Conservation (phyloP, 2,888 invertebrate species). For the Flexamia atlantica region DNA sequence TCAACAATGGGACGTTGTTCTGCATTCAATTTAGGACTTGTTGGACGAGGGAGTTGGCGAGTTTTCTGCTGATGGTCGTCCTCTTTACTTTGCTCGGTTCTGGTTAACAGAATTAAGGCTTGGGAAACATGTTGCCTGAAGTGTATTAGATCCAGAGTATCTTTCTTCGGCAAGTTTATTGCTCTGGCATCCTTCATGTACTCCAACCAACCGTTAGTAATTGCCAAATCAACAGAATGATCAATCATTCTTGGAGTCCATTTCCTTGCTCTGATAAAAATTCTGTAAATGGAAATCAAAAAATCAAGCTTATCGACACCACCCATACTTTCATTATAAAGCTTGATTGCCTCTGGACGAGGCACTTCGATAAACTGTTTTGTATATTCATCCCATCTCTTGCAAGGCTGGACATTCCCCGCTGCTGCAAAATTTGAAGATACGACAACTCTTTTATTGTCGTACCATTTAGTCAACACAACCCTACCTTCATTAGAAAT, state of each 20-base stretch:
- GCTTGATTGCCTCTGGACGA: slow-evolving; percentile 66
- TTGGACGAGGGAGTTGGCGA: background rate
- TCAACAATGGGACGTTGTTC: slow-evolving; percentile 60
- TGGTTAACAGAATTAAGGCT: slow-evolving; percentile 20
- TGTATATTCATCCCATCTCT: slow-evolving; percentile 66
- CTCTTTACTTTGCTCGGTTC: slow-evolving; percentile 55
- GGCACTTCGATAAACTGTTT: slow-evolving; percentile 66
- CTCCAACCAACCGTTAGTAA: slow-evolving; percentile 65
- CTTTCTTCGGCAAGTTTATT: slow-evolving; percentile 46
- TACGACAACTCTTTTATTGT: slow-evolving; percentile 67
- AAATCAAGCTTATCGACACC: slow-evolving; percentile 69
- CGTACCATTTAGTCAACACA: slow-evolving; percentile 67
- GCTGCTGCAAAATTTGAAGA: slow-evolving; percentile 68
- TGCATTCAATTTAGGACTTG: background rate
- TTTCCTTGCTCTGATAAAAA: slow-evolving; percentile 64
- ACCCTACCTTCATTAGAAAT: slow-evolving; percentile 60
- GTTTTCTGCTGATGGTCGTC: slow-evolving; percentile 24
- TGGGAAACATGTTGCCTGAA: slow-evolving; percentile 56
- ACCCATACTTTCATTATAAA: slow-evolving; percentile 68
- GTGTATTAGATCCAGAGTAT: slow-evolving; percentile 51
- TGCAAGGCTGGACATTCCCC: slow-evolving; percentile 62
- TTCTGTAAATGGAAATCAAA: slow-evolving; percentile 65
- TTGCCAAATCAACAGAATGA: slow-evolving; percentile 66
- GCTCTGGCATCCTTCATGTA: slow-evolving; percentile 62
- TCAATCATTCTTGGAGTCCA: slow-evolving; percentile 66